Conservation (phyloP, 2,888 invertebrate genomes). For the Sepiola atlantica region DNA sequence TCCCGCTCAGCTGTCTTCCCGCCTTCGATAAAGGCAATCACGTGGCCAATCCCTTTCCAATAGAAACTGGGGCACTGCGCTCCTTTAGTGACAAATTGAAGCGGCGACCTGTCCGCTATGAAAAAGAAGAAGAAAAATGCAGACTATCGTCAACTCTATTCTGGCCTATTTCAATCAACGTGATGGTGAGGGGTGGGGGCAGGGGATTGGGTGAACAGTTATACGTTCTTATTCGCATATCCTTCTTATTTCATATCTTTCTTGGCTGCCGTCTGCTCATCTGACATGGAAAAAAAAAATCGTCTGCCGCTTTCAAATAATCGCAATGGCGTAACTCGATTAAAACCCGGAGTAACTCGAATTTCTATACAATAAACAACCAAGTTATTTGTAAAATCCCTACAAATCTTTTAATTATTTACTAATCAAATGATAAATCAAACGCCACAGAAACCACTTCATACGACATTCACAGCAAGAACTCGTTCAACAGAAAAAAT, state of each 20-base stretch:
- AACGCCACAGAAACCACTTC: too few relatives aligned
- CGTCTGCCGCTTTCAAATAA: neutral
- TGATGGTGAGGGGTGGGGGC: too few relatives aligned
- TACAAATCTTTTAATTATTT: too few relatives aligned
- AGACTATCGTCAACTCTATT: neutral
- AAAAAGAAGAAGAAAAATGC: neutral
- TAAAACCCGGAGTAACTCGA: neutral
- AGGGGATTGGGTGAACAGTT: neutral
- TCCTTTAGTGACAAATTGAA: conserved; percentile 22
- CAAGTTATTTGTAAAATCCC: neutral
- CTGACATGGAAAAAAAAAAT: neutral
- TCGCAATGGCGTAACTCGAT: neutral
- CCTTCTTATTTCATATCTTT: neutral
- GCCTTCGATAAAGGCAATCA: conserved; percentile 11
- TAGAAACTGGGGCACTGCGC: neutral
- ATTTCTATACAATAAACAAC: neutral
- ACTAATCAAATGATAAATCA: too few relatives aligned
- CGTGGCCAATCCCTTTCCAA: conserved; percentile 14
- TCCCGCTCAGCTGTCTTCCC: neutral
- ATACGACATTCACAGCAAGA: too few relatives aligned
- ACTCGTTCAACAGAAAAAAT: too few relatives aligned
- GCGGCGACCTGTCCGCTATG: neutral
- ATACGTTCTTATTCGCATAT: neutral
- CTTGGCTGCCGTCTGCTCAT: neutral
- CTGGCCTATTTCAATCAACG: neutral